Conservation (phyloP, 1,140 invertebrate genomes). For the Drosophila littoralis region DNA sequence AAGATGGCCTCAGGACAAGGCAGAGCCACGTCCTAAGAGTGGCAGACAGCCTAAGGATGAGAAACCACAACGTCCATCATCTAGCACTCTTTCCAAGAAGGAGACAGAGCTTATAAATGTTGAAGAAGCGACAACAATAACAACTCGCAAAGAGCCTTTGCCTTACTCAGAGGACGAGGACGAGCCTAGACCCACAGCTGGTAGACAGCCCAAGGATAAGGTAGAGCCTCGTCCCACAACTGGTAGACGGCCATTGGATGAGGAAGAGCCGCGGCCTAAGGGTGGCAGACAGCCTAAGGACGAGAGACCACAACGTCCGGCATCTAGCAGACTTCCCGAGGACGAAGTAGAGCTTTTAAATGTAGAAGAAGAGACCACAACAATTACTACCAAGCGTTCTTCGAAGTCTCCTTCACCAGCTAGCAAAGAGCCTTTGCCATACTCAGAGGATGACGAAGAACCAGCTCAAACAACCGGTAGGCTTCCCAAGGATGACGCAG, state of each 20-base stretch:
- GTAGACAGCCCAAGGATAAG: constrained; percentile 1
- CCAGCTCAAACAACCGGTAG: not conserved
- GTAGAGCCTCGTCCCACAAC: not conserved
- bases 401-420: constrained; percentile 38
- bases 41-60: not conserved
- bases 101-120: not conserved
- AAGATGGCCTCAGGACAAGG: not conserved
- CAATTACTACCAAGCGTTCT: not conserved
- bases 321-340: constrained; percentile 4
- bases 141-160: constrained; percentile 20
- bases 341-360: constrained; percentile 5
- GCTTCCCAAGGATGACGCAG: constrained; percentile 2
- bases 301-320: not conserved
- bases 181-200: not conserved
- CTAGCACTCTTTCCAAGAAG: not conserved
- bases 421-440: constrained; percentile 8
- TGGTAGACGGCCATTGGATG: not conserved
- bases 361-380: constrained; percentile 2
- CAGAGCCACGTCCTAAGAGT: not conserved
- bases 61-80: not conserved
- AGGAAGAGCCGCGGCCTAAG: not conserved
- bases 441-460: constrained; percentile 7
- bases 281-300: not conserved
- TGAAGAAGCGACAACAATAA: not conserved
- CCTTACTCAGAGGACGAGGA: constrained; percentile 8